Conservation (phyloP, 2,113 vertebrate genomes). For the Atlantisia rogersi region DNA sequence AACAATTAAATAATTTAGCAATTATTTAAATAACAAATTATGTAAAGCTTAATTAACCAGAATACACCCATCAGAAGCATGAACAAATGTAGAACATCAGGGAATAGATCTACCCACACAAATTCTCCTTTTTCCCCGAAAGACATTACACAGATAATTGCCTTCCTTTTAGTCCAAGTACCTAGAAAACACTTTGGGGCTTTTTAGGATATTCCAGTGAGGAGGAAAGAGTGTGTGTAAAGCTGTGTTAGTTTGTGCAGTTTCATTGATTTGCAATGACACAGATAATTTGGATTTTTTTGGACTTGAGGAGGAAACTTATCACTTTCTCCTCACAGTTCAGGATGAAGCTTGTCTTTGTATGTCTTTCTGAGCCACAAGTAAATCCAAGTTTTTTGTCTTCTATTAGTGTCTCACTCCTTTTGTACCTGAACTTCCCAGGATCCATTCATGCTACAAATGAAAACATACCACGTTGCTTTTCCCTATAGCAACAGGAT, state of each 20-base stretch:
- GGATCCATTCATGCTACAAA: not conserved
- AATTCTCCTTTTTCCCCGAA: not conserved
- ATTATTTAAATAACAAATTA: conserved; percentile 44
- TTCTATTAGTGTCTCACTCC: not conserved
- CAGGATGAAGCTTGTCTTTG: not conserved
- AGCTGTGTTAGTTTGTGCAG: not conserved
- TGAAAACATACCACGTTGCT: not conserved
- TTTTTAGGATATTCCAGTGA: not conserved
- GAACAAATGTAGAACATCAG: conserved; percentile 26
- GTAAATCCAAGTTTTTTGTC: not conserved
- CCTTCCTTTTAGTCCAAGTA: not conserved
- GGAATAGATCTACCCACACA: conserved; percentile 10
- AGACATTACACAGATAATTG: not conserved
- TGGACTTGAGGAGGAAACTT: not conserved
- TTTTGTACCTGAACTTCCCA: not conserved
- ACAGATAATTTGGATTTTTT: not conserved
- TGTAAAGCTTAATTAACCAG: conserved; percentile 16
- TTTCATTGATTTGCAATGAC: not conserved
- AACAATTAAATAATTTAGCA: not conserved
- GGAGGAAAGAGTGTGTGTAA: not conserved
- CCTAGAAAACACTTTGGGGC: not conserved
- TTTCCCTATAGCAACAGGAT: not conserved
- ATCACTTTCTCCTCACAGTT: not conserved
- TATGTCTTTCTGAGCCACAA: not conserved
- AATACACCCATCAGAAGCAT: not conserved